Evolutionary conservation across 2,797 vertebrate species (phyloP), one percentile per base, ranked within the genome.

Genomic region (Lindbergichthys nudifrons): DNA sequence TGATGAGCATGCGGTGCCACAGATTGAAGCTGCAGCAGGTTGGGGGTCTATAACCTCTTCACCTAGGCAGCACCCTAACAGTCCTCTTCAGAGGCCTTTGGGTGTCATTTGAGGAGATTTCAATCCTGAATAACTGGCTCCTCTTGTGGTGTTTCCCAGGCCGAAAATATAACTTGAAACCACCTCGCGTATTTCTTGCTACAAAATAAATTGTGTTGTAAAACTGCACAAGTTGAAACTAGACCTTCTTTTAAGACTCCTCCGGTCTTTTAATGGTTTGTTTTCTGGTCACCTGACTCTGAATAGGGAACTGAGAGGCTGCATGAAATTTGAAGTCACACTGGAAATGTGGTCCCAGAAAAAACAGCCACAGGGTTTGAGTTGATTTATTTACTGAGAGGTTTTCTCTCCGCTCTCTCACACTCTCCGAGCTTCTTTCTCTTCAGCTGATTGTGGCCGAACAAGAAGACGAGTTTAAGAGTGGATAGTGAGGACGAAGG

Each of bases 311-410:
- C 76, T 18, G 39, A 82, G 72, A 85, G 71, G 52, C 73, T 65
- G 56, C 77, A 52, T 66, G 47, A 84, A 77, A 83, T 72, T 65
- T 82, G 50, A 74, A 73, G 78, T 91, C 90, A 89, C 91, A 93
- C 92, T 93, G 92, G 92, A 95, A 90, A 86, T 80, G 75, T 77
- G 72, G 46, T 85, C 59, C 66, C 48, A 23, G 63, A 54, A 36
- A n/a, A 63, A 68, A 59, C 68, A 62, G 65, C 79, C 76, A 61
- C 75, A 43, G 82, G 68, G 77, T 77, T 89, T 83, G 67, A 83
- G 74, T 64, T 72, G 74, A 60, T 75, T 75, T 71, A 66, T 77
- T 80, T 42, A 56, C 79, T 43, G 69, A 63, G 59, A 54, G 3
- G 58, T 46, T 66, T 78, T 42, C 41, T 70, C 63, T 75, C 45